Percentiles rank a stretch among this genome's conserved stretches.
Evolutionary conservation across 53 echinoderm and acorn worm genomes (phyloP).

Genomic region (Crossaster papposus): DNA sequence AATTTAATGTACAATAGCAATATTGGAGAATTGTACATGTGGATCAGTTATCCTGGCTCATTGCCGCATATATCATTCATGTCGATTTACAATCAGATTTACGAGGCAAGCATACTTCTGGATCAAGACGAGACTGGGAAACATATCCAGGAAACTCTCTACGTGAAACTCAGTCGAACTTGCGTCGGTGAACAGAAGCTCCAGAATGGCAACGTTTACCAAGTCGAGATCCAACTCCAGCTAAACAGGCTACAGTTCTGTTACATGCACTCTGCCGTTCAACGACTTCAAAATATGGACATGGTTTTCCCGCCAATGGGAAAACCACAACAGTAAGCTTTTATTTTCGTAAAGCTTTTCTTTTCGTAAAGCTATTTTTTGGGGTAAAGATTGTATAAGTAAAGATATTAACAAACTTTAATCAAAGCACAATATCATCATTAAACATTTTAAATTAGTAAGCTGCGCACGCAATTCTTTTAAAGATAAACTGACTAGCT

Average conservation of each 20-base stretch:
- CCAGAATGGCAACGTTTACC: not conserved
- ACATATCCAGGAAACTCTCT: constrained; percentile 58
- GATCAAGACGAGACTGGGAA: constrained; percentile 47
- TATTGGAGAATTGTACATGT: not conserved
- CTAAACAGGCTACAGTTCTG: constrained; percentile 80
- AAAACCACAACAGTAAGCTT: constrained; percentile 51
- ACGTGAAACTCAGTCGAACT: constrained; percentile 61
- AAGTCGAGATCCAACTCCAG: constrained; percentile 81
- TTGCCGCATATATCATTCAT: not conserved
- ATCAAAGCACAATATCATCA: too few species aligned
- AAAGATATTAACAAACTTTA: too few species aligned
- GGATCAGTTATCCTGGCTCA: not conserved
- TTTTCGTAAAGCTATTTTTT: not conserved
- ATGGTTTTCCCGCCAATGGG: constrained; percentile 73
- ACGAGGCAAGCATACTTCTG: constrained; percentile 69
- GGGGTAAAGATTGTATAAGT: too few species aligned
- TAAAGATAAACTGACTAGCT: too few species aligned
- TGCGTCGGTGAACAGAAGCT: constrained; percentile 71
- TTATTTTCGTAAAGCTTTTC: not conserved
- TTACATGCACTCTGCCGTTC: constrained; percentile 80
- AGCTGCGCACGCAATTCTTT: too few species aligned
- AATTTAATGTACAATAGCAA: not conserved
- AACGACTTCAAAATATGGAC: constrained; percentile 66
- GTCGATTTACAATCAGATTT: constrained; percentile 21
- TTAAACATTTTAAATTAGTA: too few species aligned